These are phyloP conservation scores for Enteromius mattozi DNA, from an alignment of 2,797 vertebrate species.

Conservation along the genomic window DNA sequence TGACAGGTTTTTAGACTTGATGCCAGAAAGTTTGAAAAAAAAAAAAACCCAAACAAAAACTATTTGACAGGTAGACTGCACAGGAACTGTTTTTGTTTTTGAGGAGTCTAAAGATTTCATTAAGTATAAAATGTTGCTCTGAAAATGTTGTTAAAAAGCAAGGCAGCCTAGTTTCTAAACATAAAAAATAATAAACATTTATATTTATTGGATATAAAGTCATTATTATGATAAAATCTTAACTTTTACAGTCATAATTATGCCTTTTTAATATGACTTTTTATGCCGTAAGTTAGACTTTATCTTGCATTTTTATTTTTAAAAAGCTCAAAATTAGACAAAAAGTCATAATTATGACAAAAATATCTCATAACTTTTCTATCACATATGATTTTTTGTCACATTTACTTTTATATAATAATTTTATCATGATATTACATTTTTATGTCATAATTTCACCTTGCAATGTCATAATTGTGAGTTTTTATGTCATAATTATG, in stretches of 20 bases:
- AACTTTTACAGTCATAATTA: not conserved
- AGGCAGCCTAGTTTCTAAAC: not conserved
- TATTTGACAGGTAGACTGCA: not conserved
- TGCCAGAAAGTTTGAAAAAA: not conserved
- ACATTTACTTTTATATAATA: not conserved
- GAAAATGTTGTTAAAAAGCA: not conserved
- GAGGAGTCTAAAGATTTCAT: not conserved
- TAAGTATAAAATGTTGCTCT: not conserved
- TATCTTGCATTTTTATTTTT: not conserved
- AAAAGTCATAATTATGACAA: not conserved
- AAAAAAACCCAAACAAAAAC: not conserved
- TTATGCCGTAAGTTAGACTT: not conserved
- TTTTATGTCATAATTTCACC: not conserved
- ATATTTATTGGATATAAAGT: not conserved
- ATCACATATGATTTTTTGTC: not conserved
- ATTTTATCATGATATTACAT: not conserved
- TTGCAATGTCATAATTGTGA: not conserved
- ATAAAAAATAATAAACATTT: not conserved
- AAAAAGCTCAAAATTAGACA: not conserved
- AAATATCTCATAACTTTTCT: not conserved
- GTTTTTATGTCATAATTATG: not conserved
- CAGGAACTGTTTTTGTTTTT: conserved; percentile 3
- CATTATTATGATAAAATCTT: not conserved
- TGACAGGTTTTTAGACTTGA: not conserved
- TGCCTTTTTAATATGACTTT: not conserved